Evolutionary conservation across 2,113 vertebrate species (phyloP).

Genomic region (Coreoperca whiteheadi): DNA sequence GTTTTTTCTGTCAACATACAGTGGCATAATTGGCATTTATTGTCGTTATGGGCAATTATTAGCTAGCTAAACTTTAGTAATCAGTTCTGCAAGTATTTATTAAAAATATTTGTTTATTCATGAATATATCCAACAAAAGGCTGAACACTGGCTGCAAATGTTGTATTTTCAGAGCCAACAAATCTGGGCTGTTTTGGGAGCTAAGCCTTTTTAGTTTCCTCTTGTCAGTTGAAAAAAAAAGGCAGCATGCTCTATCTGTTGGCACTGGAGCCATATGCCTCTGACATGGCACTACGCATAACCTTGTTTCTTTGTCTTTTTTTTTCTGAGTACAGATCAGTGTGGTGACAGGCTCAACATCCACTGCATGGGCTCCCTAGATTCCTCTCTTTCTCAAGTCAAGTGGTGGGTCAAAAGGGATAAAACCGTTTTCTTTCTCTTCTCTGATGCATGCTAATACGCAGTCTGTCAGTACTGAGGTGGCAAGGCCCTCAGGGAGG

Average conservation of each 20-base stretch:
- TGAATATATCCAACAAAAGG: slow-evolving; percentile 1
- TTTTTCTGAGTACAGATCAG: slow-evolving; percentile 35
- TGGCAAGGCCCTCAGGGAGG: slow-evolving; percentile 71
- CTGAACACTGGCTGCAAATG: neutral
- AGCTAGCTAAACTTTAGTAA: neutral
- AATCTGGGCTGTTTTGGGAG: slow-evolving; percentile 40
- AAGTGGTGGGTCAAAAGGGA: slow-evolving; percentile 75
- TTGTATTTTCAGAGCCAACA: slow-evolving; percentile 24
- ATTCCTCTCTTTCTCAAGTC: slow-evolving; percentile 63
- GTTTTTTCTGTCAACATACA: neutral
- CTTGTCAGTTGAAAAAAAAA: slow-evolving; percentile 25
- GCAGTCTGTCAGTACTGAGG: slow-evolving; percentile 69
- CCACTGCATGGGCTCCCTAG: slow-evolving; percentile 18
- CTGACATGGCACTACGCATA: slow-evolving; percentile 40
- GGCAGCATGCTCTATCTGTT: slow-evolving; percentile 34
- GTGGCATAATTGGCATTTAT: neutral
- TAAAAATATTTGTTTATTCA: neutral
- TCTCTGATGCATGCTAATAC: slow-evolving; percentile 73
- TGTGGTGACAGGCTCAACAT: slow-evolving; percentile 55
- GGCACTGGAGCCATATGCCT: slow-evolving; percentile 13
- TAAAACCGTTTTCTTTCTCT: slow-evolving; percentile 58
- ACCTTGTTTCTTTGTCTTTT: slow-evolving; percentile 8
- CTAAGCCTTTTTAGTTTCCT: slow-evolving; percentile 38
- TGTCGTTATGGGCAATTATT: neutral
- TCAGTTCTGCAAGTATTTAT: neutral